Conservation (phyloP, 2,113 vertebrate genomes). For the Crotalus helleri region DNA sequence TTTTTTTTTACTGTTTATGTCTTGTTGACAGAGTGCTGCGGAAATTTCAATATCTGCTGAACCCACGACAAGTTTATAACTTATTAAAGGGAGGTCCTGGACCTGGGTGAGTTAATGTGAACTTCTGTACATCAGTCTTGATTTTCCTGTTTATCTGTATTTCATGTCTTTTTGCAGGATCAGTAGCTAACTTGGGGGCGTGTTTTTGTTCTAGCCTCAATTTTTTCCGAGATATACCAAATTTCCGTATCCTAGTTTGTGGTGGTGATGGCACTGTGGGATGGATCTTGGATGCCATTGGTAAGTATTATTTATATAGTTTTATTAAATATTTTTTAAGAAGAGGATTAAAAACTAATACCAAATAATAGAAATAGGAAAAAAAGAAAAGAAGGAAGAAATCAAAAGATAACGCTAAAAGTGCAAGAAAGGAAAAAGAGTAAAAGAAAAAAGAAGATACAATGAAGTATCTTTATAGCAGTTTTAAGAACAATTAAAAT, state of each 20-base stretch:
- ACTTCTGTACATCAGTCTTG: neutral
- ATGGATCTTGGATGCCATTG: conserved; percentile 91
- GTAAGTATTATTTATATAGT: conserved; percentile 54
- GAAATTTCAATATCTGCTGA: conserved; percentile 90
- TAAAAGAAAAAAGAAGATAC: neutral
- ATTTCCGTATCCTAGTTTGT: conserved; percentile 84
- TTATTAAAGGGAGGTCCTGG: conserved; percentile 79
- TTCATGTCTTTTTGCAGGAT: neutral
- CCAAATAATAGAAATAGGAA: neutral
- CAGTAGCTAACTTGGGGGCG: neutral
- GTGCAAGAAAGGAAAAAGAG: neutral
- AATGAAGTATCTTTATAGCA: neutral
- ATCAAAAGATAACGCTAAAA: neutral
- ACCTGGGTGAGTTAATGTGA: conserved; percentile 74
- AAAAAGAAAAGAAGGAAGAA: neutral
- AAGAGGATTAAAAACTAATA: neutral
- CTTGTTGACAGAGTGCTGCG: conserved; percentile 78
- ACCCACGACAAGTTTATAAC: conserved; percentile 89
- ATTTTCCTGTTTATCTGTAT: neutral
- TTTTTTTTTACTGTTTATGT: neutral
- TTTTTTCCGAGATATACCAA: conserved; percentile 85
- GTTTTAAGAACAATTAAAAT: neutral
- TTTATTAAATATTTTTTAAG: neutral
- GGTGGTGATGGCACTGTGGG: conserved; percentile 91
- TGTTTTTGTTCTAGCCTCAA: conserved; percentile 73